Conservation (phyloP, 2,888 invertebrate genomes). For the Merodon equestris region DNA sequence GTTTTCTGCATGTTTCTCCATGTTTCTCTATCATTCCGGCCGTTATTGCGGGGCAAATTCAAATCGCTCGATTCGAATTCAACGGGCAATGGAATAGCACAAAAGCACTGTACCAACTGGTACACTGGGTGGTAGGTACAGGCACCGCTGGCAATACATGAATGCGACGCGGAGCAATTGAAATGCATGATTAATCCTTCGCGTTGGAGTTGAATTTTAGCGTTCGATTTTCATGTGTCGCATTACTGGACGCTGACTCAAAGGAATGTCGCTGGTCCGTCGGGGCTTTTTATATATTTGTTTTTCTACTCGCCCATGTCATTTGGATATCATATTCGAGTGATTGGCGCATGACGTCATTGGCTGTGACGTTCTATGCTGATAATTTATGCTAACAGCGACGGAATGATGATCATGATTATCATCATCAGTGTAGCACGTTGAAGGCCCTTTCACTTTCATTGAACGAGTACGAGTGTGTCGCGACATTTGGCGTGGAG, state of each 20-base stretch:
- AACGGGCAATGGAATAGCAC: constrained; percentile 42
- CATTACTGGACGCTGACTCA: constrained; percentile 14
- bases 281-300: background rate
- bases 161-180: constrained; percentile 22
- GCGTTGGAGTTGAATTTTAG: constrained; percentile 32
- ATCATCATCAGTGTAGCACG: background rate
- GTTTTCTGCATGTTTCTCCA: constrained; percentile 30
- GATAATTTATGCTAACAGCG: background rate
- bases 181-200: constrained; percentile 48
- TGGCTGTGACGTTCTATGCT: background rate
- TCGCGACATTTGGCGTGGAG: background rate
- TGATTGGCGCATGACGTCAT: constrained; percentile 26
- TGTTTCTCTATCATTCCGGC: constrained; percentile 16
- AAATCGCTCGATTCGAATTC: constrained; percentile 55
- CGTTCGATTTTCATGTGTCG: constrained; percentile 30
- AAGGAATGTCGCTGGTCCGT: constrained; percentile 37
- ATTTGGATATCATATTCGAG: constrained; percentile 19
- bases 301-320: background rate
- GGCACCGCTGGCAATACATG: no score
- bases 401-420: constrained; percentile 10
- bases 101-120: constrained; percentile 18
- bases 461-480: background rate
- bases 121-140: constrained; percentile 25
- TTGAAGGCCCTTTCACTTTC: constrained; percentile 46
- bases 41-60: constrained; percentile 52